Conservation (phyloP, 2,888 invertebrate species). For the Cyclophora albipunctata region DNA sequence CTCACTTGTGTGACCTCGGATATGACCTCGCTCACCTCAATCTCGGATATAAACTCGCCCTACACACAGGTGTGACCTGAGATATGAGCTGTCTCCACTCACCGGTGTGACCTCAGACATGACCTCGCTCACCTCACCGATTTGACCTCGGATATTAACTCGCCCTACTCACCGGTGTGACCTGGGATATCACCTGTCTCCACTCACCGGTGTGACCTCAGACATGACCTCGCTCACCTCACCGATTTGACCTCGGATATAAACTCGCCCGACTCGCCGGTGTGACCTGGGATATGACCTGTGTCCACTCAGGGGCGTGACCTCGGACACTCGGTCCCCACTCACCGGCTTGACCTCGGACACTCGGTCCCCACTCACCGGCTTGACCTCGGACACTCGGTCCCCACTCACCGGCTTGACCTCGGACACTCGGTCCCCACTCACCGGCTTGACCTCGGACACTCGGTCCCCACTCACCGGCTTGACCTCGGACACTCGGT, state of each 20-base stretch:
- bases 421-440: conserved; percentile 78
- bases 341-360: conserved; percentile 89
- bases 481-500: conserved; percentile 88
- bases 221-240: neutral
- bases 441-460: conserved; percentile 89
- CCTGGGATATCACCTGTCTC: neutral
- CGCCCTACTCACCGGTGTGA: neutral
- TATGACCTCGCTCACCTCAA: too few relatives aligned
- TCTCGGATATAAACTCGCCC: too few relatives aligned
- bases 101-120: conserved; percentile 87
- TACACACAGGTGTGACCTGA: conserved; percentile 89
- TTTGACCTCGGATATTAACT: conserved; percentile 11
- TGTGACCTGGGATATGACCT: neutral
- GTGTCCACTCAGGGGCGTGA: neutral
- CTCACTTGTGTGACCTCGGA: neutral
- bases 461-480: conserved; percentile 82
- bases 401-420: conserved; percentile 85
- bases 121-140: neutral
- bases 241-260: neutral
- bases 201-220: neutral
- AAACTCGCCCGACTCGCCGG: neutral
- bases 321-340: conserved; percentile 17
- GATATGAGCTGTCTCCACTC: conserved; percentile 63
- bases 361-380: conserved; percentile 77
- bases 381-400: conserved; percentile 90